Evolutionary conservation across 2,113 vertebrate genomes (phyloP).

Genomic region (Stigmatopora nigra): DNA sequence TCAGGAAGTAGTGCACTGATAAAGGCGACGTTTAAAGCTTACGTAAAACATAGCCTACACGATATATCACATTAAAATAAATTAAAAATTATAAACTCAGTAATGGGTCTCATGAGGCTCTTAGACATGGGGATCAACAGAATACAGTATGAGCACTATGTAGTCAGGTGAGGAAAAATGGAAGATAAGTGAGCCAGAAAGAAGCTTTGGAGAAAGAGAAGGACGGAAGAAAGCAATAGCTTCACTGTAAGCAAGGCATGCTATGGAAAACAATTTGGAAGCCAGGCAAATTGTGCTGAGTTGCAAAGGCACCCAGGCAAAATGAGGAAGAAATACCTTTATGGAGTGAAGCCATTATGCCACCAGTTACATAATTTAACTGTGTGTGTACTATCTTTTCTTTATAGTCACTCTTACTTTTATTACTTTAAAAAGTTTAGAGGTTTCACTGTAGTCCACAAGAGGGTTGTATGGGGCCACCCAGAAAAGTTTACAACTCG

Average conservation of each 20-base stretch:
- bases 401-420: slow-evolving; percentile 67
- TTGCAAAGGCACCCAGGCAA: slow-evolving; percentile 80
- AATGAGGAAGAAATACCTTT: slow-evolving; percentile 68
- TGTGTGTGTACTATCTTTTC: slow-evolving; percentile 69
- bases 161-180: slow-evolving; percentile 71
- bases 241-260: slow-evolving; percentile 91
- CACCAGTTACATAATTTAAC: slow-evolving; percentile 81
- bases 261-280: slow-evolving; percentile 89
- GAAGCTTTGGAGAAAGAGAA: slow-evolving; percentile 66
- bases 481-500: slow-evolving; percentile 87
- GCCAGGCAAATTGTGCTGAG: slow-evolving; percentile 84
- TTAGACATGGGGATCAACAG: slow-evolving; percentile 63
- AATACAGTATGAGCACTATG: slow-evolving; percentile 65
- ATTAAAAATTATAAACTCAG: slow-evolving; percentile 32
- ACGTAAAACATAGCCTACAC: no score
- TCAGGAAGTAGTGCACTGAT: no score
- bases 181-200: slow-evolving; percentile 63
- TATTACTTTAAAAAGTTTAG: slow-evolving; percentile 22
- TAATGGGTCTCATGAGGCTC: slow-evolving; percentile 51
- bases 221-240: slow-evolving; percentile 77
- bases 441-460: slow-evolving; percentile 62
- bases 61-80: no score
- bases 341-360: slow-evolving; percentile 76
- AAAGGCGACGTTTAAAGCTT: no score
- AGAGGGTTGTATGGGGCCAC: slow-evolving; percentile 73